phyloP scores from a whole-genome alignment of 2,113 vertebrate species.

The Piaya cayana region DNA sequence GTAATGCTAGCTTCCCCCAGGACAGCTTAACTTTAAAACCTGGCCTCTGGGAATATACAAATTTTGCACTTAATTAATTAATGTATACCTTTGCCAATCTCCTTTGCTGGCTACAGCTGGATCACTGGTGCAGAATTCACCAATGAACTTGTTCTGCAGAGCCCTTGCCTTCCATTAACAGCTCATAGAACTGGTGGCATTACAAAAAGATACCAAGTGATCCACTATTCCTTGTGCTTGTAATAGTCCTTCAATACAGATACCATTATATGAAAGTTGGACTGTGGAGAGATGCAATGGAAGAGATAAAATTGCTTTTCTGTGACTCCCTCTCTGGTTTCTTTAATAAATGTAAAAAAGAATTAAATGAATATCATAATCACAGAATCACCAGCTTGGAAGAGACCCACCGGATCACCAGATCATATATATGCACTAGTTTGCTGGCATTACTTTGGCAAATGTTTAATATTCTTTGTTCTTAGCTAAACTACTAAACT shows the following conservation, averaged over 20 bases:
- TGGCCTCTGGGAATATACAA: neutral
- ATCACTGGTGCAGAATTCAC: neutral
- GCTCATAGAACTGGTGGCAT: neutral
- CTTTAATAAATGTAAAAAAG: neutral
- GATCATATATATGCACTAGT: neutral
- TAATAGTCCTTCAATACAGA: neutral
- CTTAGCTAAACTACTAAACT: neutral
- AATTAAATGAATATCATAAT: neutral
- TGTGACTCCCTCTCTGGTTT: neutral
- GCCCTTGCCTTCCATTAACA: neutral
- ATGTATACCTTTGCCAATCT: neutral
- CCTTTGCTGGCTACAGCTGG: neutral
- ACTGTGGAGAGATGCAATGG: neutral
- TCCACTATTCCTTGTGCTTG: accelerated
- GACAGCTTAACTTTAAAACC: neutral
- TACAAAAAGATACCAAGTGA: neutral
- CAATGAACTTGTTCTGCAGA: neutral
- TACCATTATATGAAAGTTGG: neutral
- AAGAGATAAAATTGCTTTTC: neutral
- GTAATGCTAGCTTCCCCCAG: neutral
- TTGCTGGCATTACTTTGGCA: neutral
- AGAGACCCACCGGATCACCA: no score
- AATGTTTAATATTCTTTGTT: neutral
- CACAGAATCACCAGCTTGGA: no score
- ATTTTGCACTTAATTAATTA: neutral